These are phyloP conservation scores for Oscheius sp. DNA, from an alignment of 2,888 invertebrate genomes.

Conservation along the genomic window DNA sequence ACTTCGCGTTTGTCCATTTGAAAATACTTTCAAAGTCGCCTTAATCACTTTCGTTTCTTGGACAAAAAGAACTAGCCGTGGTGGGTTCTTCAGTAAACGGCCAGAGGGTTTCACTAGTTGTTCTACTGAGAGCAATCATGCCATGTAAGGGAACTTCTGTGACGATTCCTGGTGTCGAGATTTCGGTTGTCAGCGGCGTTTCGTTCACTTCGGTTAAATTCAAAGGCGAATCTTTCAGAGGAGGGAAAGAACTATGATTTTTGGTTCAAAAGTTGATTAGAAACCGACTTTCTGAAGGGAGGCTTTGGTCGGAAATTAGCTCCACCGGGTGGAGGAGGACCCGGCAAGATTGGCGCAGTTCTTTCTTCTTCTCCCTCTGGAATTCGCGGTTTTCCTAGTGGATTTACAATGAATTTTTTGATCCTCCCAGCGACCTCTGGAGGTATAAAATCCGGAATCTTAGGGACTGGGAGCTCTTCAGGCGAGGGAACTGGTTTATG, in stretches of 20 bases:
- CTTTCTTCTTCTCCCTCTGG: background rate
- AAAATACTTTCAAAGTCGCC: slow-evolving; percentile 7
- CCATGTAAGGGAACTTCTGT: background rate
- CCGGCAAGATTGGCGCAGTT: slow-evolving; percentile 1
- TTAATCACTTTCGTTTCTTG: background rate
- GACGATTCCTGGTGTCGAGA: background rate
- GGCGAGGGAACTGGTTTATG: too few relatives aligned
- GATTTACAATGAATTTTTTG: background rate
- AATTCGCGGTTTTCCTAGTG: background rate
- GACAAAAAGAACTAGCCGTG: background rate
- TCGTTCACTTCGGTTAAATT: slow-evolving; percentile 36
- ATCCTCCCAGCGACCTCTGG: background rate
- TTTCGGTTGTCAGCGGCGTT: background rate
- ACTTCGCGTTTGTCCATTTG: background rate
- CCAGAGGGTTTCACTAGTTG: slow-evolving; percentile 7
- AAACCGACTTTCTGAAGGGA: slow-evolving; percentile 1
- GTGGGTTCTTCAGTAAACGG: background rate
- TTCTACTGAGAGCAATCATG: background rate
- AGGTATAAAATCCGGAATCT: slow-evolving; percentile 21
- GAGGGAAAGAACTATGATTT: background rate
- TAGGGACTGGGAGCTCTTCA: background rate
- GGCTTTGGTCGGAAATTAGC: background rate
- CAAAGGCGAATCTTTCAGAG: slow-evolving; percentile 43
- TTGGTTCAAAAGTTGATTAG: too few relatives aligned
- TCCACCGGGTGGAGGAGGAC: background rate